These are phyloP conservation scores for Semotilus atromaculatus DNA, from an alignment of 2,797 vertebrate genomes.

Conservation along the genomic window DNA sequence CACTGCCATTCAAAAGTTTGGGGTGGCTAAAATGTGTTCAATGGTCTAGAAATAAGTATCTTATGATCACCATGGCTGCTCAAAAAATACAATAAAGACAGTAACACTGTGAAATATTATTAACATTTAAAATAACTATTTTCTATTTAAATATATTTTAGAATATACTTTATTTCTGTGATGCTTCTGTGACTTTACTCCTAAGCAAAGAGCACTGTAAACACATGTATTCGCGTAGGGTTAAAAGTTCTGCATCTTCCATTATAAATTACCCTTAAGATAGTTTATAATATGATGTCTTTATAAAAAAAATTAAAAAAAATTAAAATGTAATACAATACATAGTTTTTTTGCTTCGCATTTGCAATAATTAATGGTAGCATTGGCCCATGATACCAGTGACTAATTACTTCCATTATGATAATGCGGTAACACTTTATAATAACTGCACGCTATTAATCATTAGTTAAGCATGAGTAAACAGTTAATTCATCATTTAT, in stretches of 20 bases:
- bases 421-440: too few relatives aligned
- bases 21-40: too few relatives aligned
- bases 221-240: background rate
- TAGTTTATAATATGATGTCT: background rate
- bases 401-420: constrained; percentile 16
- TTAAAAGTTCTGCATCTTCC: background rate
- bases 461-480: too few relatives aligned
- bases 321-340: background rate
- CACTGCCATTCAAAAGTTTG: background rate
- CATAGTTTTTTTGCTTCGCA: background rate
- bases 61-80: background rate
- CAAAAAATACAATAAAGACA: background rate
- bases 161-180: too few relatives aligned
- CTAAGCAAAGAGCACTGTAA: background rate
- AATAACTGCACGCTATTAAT: too few relatives aligned
- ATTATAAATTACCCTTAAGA: background rate
- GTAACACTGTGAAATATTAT: too few relatives aligned
- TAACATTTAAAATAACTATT: background rate
- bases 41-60: background rate
- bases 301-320: too few relatives aligned
- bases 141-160: background rate
- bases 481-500: too few relatives aligned
- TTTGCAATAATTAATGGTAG: background rate
- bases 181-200: background rate
- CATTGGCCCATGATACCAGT: background rate